Base-by-base conservation (phyloP, 2,888 invertebrate genomes). In the Drosophila paracracens region DNA sequence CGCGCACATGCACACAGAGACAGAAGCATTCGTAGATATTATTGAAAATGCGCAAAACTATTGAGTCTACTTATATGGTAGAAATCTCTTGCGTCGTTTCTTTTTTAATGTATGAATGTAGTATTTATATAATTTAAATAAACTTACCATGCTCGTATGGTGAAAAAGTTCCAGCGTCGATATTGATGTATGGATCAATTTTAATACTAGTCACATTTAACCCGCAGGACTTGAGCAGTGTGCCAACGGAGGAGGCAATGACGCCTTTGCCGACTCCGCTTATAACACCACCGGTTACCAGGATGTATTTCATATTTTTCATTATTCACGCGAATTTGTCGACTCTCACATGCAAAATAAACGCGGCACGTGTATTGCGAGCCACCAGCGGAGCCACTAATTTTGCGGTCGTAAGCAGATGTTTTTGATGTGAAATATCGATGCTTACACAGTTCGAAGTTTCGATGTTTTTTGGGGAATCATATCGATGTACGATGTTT, bases 161-260 rank as follows among this genome's bases (percentile, higher is more conserved):
- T 13, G 99, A 99, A 94, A 99, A 99, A 29, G 99, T 99, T 71
- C 99, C 99, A 78, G 99, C 99, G 93, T 99, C 99, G 74, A 99
- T 98, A 94, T 99, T 99, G 81, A 99, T 98, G 92, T 99, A 99
- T 0, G 99, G 99, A 94, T 99, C 99, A 92, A 99, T 99, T 95
- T 99, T 99, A 91, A 99, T 99, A 52, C 99, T 98, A 65, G 99
- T 99, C 63, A 99, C 99, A 93, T 97, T 96, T 80, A 99, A 96
- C 36, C 98, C 98, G 92, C 98, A 98, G 89, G 98, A 97, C 94
- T 99, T 99, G 43, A 99, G 94, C 91, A 99, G 96, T 46, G 98
- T 98, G 54, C 99, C 99, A 93, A 99, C 97, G 40, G 98, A 98
- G 93, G 98, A 98, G 46, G 98, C 97, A 78, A 98, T 98, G 46